Conservation (phyloP, 2,888 invertebrate species). For the Thera britannica region DNA sequence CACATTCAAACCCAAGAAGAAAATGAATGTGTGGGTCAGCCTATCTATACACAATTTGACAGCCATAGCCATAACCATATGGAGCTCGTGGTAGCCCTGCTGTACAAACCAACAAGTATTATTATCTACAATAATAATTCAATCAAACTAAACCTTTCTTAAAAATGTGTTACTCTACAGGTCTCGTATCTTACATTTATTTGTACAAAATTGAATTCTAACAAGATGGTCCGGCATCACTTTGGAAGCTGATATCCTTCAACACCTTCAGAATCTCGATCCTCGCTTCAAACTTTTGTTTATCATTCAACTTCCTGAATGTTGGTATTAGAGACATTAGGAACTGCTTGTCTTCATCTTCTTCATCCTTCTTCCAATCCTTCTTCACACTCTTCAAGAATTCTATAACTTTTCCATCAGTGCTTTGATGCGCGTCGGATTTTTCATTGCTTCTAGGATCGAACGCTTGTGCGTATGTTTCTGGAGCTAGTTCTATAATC, state of each 20-base stretch:
- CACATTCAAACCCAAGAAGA: too few relatives aligned
- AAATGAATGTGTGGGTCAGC: too few relatives aligned
- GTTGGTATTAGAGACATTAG: slow-evolving; percentile 62
- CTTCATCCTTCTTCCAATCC: slow-evolving; percentile 54
- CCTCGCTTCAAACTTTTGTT: slow-evolving; percentile 63
- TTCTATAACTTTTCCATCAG: slow-evolving; percentile 55
- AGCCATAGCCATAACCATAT: too few relatives aligned
- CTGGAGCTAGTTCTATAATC: slow-evolving; percentile 12
- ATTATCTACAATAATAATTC: too few relatives aligned
- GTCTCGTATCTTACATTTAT: too few relatives aligned
- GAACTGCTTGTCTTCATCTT: slow-evolving; percentile 65
- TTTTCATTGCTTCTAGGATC: slow-evolving; percentile 17
- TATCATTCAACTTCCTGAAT: slow-evolving; percentile 58
- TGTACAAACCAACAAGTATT: too few relatives aligned
- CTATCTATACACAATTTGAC: too few relatives aligned
- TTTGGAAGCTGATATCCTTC: slow-evolving; percentile 53
- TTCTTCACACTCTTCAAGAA: slow-evolving; percentile 43
- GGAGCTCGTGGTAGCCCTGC: too few relatives aligned
- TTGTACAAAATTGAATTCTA: slow-evolving; percentile 5
- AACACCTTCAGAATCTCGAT: slow-evolving; percentile 64
- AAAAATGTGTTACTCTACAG: too few relatives aligned
- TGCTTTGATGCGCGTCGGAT: slow-evolving; percentile 29
- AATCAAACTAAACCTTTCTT: too few relatives aligned
- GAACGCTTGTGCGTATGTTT: slow-evolving; percentile 21
- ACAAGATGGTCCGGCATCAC: slow-evolving; percentile 37